phyloP scores from a whole-genome alignment of 1,140 invertebrate species.

The Pseudomyrmex cubaensis region DNA sequence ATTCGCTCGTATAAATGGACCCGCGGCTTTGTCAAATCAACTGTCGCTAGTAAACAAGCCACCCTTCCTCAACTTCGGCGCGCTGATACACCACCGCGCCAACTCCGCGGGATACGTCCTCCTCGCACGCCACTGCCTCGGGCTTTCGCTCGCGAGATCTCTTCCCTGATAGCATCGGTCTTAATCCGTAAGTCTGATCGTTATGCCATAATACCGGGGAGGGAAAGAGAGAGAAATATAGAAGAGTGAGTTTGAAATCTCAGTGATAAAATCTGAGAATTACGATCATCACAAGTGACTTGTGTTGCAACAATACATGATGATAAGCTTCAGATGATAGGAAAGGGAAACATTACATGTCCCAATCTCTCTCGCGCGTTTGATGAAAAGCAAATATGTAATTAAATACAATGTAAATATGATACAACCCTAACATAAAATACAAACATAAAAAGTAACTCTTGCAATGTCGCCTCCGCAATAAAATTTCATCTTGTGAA shows the following conservation, averaged over 20 bases:
- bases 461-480: neutral
- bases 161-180: slow-evolving; percentile 20
- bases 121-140: slow-evolving; percentile 52
- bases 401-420: no score
- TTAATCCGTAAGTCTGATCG: slow-evolving; percentile 28
- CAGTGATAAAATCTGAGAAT: neutral
- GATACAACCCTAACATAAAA: no score
- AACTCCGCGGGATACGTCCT: slow-evolving; percentile 42
- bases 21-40: slow-evolving; percentile 85
- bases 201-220: neutral
- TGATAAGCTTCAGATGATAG: no score
- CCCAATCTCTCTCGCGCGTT: no score
- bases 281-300: no score
- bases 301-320: no score
- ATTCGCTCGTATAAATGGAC: slow-evolving; percentile 84
- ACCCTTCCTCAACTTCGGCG: slow-evolving; percentile 66
- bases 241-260: neutral
- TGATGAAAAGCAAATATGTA: no score
- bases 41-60: slow-evolving; percentile 80
- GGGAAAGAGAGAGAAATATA: neutral
- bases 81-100: slow-evolving; percentile 44
- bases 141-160: slow-evolving; percentile 19
- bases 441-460: no score
- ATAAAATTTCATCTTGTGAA: neutral
- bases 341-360: no score